These are phyloP conservation scores for Symphodus melops DNA, from an alignment of 2,113 vertebrate species.

Conservation along the genomic window DNA sequence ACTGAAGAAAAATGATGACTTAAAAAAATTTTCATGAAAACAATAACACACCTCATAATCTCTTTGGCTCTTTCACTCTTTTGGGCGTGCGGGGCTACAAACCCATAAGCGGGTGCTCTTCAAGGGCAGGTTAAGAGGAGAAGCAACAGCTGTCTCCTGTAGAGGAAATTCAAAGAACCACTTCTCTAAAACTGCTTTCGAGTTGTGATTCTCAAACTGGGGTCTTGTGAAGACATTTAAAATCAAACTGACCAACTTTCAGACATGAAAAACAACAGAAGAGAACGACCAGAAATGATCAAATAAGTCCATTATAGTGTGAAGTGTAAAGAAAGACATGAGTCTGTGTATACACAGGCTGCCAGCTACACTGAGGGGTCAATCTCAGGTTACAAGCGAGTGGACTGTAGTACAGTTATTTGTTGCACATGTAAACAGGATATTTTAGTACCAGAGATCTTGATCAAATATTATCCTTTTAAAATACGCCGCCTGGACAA, in stretches of 20 bases:
- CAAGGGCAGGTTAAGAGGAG: background rate
- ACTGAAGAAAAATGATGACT: no score
- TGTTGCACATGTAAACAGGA: slow-evolving; percentile 10
- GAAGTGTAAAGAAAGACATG: background rate
- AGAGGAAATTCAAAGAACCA: background rate
- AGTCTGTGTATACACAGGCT: background rate
- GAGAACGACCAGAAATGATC: background rate
- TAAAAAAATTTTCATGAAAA: no score
- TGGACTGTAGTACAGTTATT: background rate
- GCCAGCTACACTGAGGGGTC: background rate
- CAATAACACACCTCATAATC: no score
- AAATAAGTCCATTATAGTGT: background rate
- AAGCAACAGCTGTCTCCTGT: background rate
- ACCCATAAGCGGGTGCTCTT: background rate
- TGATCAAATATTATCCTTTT: background rate
- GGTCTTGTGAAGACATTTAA: background rate
- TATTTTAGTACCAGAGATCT: background rate
- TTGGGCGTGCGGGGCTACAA: no score
- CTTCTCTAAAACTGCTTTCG: background rate
- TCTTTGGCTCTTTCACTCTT: no score
- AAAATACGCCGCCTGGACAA: background rate
- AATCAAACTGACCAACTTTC: background rate
- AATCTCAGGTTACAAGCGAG: slow-evolving; percentile 1
- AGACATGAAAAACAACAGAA: background rate
- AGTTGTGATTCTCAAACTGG: background rate